Conservation (phyloP, 2,797 vertebrate species). For the Champsocephalus gunnari region DNA sequence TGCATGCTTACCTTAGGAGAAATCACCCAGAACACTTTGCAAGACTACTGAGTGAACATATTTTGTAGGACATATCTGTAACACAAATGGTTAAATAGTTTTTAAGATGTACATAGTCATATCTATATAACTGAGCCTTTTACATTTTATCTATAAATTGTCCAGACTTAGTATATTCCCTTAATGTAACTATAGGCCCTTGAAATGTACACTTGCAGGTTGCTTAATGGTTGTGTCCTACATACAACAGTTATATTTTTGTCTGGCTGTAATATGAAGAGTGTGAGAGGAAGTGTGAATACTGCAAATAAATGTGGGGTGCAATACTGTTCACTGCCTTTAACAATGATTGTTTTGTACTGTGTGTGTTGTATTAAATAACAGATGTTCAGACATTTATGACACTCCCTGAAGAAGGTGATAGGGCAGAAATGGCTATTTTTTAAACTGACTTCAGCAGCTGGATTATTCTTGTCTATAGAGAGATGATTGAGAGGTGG, state of each 20-base stretch:
- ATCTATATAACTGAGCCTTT: neutral
- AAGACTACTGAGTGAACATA: conserved; percentile 71
- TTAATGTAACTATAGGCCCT: neutral
- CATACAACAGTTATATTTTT: neutral
- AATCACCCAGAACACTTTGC: conserved; percentile 81
- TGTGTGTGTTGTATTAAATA: neutral
- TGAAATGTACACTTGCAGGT: neutral
- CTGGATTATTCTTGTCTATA: neutral
- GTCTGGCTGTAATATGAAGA: neutral
- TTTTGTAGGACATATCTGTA: conserved; percentile 65
- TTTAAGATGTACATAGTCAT: conserved; percentile 1
- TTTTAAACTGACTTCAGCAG: neutral
- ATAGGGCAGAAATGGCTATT: neutral
- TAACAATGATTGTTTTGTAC: neutral
- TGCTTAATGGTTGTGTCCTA: neutral
- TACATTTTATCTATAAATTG: too few species aligned
- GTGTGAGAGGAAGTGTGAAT: conserved; percentile 6
- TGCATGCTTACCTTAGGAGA: conserved; percentile 81
- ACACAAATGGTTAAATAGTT: neutral
- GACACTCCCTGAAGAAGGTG: too few species aligned
- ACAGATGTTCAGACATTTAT: neutral
- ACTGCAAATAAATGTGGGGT: neutral
- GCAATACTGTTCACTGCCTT: neutral
- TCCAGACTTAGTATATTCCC: neutral
- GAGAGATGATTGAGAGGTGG: neutral